Evolutionary conservation across 2,113 vertebrate genomes (phyloP), one percentile per base, ranked within the genome.

Genomic region (Lathamus discolor): DNA sequence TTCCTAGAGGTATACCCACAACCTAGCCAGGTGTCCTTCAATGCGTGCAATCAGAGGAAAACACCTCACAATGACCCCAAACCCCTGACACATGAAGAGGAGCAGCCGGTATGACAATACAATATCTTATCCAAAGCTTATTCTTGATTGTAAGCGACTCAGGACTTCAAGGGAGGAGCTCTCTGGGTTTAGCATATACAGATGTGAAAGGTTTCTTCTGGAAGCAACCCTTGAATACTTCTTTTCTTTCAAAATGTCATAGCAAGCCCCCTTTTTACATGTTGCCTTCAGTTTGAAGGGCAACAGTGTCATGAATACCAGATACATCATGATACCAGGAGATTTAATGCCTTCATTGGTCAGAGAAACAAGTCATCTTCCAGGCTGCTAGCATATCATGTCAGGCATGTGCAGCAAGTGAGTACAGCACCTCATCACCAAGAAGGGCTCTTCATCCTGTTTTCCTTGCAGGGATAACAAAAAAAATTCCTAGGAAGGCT

Each of bases 21-120:
- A 64, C 8, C 2, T 19, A 35, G 3, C 2, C 13, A 23, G 52
- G 5, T 51, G 7, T 62, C 18, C 27, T 66, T 2, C 0, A 2
- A 1, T 39, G 44, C 39, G 49, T 33, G 14, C 48, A 52, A 51
- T 41, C 24, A 39, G 24, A 52, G 18, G 4, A 77, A 70, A 35
- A 15, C 9, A 49, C 6, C 43, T 76, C 17, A 28, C 0, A 0
- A 15, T 35, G 51, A 88, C 22, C 13, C 13, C 8, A 8, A 18
- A 62, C 5, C 27, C 24, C 35, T 80, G 49, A 48, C 9, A 79
- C 12, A 52, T 41, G 7, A 61, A 74, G 9, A 43, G 35, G 17
- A 74, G 18, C 23, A 64, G 43, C 14, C 63, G 44, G 2, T 48
- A 10, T 46, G 49, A 37, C 9, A 77, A 39, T n/a, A 49, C 6